Percentiles rank a stretch among this genome's conserved stretches.
Conservation (phyloP, 2,888 invertebrate species). For the Pristionchus exspectatus region DNA sequence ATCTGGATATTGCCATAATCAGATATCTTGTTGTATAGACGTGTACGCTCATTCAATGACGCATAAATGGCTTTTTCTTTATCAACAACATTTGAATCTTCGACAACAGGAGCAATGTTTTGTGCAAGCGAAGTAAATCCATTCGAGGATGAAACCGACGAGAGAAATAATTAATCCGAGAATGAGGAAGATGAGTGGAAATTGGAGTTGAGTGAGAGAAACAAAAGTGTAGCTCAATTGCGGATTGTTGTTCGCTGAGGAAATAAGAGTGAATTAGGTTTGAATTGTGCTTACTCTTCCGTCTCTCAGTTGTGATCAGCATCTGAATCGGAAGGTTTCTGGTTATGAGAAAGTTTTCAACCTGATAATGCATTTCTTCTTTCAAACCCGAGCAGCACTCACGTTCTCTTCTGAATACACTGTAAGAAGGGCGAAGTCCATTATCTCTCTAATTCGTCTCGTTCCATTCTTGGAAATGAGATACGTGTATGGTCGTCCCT, state of each 20-base stretch:
- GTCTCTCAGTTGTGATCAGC: neutral
- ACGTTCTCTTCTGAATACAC: conserved; percentile 18
- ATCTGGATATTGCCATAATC: neutral
- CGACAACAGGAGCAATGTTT: neutral
- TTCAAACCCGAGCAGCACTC: neutral
- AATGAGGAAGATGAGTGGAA: neutral
- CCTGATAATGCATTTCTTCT: neutral
- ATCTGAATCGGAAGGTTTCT: neutral
- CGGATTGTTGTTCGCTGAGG: neutral
- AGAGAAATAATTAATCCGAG: neutral
- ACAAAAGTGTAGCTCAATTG: neutral
- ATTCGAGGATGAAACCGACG: neutral
- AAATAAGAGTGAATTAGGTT: neutral
- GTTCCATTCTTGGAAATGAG: neutral
- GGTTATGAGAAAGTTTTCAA: neutral
- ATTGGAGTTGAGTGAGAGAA: neutral
- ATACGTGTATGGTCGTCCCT: neutral
- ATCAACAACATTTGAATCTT: neutral
- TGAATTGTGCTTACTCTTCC: neutral
- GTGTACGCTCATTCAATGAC: conserved; percentile 17
- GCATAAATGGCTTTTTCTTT: neutral
- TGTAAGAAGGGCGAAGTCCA: neutral
- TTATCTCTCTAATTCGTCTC: neutral
- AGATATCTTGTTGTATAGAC: conserved; percentile 3
- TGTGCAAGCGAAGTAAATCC: neutral